Percentiles rank a stretch among this genome's conserved stretches.
These are phyloP conservation scores for Sesia apiformis DNA, from an alignment of 2,888 invertebrate genomes.

Conservation along the genomic window DNA sequence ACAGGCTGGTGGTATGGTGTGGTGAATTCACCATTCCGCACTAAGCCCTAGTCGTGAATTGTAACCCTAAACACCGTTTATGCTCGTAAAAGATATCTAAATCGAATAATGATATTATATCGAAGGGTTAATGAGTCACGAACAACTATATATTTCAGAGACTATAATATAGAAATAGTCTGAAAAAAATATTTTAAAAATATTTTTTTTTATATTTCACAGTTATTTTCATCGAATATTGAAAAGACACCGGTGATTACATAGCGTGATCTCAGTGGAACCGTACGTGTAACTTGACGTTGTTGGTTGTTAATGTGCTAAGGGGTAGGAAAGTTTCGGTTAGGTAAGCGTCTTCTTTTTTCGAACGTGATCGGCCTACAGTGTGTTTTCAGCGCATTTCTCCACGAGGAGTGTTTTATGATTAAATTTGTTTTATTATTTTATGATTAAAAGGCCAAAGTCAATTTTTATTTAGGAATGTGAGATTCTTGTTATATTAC, in stretches of 20 bases:
- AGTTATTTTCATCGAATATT: too few species aligned
- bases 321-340: constrained; percentile 64
- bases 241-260: neutral
- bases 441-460: neutral
- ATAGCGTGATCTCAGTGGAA: constrained; percentile 1
- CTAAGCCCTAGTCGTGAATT: too few species aligned
- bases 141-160: too few species aligned
- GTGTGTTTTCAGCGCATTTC: neutral
- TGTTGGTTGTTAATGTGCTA: constrained; percentile 60
- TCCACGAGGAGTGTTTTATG: neutral
- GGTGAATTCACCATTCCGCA: too few species aligned
- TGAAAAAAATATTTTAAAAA: too few species aligned
- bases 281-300: constrained; percentile 22
- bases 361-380: constrained; percentile 58
- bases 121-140: too few species aligned
- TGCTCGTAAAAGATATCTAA: too few species aligned
- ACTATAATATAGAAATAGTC: too few species aligned
- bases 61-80: too few species aligned
- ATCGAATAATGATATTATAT: too few species aligned
- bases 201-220: too few species aligned
- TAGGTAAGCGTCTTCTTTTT: constrained; percentile 68
- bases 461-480: neutral
- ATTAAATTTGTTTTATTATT: neutral
- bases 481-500: constrained; percentile 1
- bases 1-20: too few species aligned